Evolutionary conservation across 2,797 vertebrate species (phyloP).

Genomic region (Melanotaenia boesemani): DNA sequence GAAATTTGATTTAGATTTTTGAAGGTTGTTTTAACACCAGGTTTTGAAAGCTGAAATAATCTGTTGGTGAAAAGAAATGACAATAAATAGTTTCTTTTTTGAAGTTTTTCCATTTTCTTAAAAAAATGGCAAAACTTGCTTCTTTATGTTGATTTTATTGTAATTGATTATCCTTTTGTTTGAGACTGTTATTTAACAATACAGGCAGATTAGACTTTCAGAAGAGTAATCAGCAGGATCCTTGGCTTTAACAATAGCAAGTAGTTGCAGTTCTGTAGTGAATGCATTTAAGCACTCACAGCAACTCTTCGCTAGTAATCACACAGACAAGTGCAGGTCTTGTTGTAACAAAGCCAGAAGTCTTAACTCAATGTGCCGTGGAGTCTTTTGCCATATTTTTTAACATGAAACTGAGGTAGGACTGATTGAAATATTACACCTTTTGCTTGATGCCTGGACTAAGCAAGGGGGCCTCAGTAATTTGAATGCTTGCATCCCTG

Average conservation of each 20-base stretch:
- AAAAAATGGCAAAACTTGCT: not conserved
- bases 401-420: not conserved
- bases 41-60: not conserved
- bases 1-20: not conserved
- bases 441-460: not conserved
- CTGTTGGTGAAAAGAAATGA: not conserved
- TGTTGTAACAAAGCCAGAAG: not conserved
- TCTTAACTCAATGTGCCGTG: not conserved
- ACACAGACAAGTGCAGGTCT: not conserved
- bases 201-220: not conserved
- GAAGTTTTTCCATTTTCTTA: not conserved
- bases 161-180: not conserved
- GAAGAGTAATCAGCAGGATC: not conserved
- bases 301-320: not conserved
- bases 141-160: not conserved
- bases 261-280: not conserved
- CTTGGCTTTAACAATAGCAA: not conserved
- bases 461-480: not conserved
- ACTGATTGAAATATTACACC: not conserved
- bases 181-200: not conserved
- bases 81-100: too few relatives aligned
- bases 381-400: not conserved
- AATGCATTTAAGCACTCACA: not conserved
- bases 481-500: not conserved
- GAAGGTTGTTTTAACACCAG: not conserved